A percentile compares a stretch with the other conserved stretches of the same genome.
phyloP scores from a whole-genome alignment of 2,797 vertebrate species.

The Odontamblyopus lacepedii region DNA sequence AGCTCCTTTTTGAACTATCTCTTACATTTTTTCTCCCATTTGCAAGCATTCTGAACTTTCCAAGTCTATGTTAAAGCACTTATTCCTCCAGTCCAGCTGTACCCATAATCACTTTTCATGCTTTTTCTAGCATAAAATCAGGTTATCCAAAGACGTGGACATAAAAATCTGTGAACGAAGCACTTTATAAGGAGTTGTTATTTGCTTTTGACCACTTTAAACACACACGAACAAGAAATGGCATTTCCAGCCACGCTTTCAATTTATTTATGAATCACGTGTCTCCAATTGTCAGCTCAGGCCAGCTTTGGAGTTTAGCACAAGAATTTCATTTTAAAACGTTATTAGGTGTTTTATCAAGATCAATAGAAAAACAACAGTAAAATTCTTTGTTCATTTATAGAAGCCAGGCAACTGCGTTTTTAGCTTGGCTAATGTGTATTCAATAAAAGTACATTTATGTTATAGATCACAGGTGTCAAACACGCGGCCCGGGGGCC shows the following conservation, averaged over 20 bases:
- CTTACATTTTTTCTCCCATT: slow-evolving; percentile 41
- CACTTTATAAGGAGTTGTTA: slow-evolving; percentile 14
- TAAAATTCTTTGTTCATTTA: neutral
- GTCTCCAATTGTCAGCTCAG: slow-evolving; percentile 24
- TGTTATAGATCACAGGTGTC: neutral
- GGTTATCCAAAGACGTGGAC: slow-evolving; percentile 26
- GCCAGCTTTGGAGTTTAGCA: slow-evolving; percentile 17
- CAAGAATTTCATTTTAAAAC: slow-evolving; percentile 32
- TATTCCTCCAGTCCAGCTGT: slow-evolving; percentile 51
- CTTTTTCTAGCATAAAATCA: slow-evolving; percentile 49
- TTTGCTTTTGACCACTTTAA: slow-evolving; percentile 17
- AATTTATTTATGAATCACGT: slow-evolving; percentile 20
- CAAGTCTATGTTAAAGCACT: slow-evolving; percentile 56
- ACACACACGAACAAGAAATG: slow-evolving; percentile 18
- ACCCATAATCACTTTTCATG: slow-evolving; percentile 42
- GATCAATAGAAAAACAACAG: slow-evolving; percentile 27
- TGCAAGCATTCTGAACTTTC: slow-evolving; percentile 30
- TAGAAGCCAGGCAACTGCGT: slow-evolving; percentile 3
- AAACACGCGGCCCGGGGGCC: too few relatives aligned
- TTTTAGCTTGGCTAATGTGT: slow-evolving; percentile 10
- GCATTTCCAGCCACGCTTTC: slow-evolving; percentile 5
- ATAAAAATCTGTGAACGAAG: slow-evolving; percentile 19
- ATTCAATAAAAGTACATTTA: neutral
- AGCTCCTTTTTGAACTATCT: slow-evolving; percentile 43
- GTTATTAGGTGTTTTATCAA: slow-evolving; percentile 17